These are phyloP conservation scores for Enteromius thamalakanensis DNA, from an alignment of 2,797 vertebrate genomes.

Conservation along the genomic window DNA sequence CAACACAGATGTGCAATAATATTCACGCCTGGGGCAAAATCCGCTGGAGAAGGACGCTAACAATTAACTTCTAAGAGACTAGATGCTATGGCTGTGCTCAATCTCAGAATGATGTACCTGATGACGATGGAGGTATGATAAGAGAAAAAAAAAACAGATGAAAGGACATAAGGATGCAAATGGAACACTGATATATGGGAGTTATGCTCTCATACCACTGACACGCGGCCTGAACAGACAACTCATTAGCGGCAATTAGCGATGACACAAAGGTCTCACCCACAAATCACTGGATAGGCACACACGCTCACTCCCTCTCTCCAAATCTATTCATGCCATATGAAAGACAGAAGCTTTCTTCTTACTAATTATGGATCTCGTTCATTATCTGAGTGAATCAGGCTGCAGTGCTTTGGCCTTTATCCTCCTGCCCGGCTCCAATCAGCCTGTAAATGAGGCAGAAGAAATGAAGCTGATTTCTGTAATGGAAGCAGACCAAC, in stretches of 20 bases:
- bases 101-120: slow-evolving; percentile 35
- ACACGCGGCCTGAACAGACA: slow-evolving; percentile 62
- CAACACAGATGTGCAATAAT: slow-evolving; percentile 42
- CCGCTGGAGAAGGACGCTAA: slow-evolving; percentile 51
- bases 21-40: slow-evolving; percentile 53
- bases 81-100: slow-evolving; percentile 27
- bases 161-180: slow-evolving; percentile 43
- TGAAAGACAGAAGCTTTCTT: slow-evolving; percentile 70
- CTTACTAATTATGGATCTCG: slow-evolving; percentile 76
- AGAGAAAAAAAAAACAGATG: neutral
- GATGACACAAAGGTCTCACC: slow-evolving; percentile 66
- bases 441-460: slow-evolving; percentile 77
- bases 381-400: slow-evolving; percentile 78
- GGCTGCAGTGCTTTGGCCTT: slow-evolving; percentile 65
- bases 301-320: slow-evolving; percentile 47
- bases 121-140: slow-evolving; percentile 43
- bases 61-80: slow-evolving; percentile 58
- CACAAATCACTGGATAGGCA: slow-evolving; percentile 48
- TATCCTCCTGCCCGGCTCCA: slow-evolving; percentile 70
- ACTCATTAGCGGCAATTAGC: slow-evolving; percentile 73
- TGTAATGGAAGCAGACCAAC: slow-evolving; percentile 66
- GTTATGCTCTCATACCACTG: slow-evolving; percentile 57
- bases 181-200: slow-evolving; percentile 54
- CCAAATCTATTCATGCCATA: slow-evolving; percentile 52
- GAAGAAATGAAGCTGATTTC: slow-evolving; percentile 68